These are phyloP conservation scores for Rhodophaea formosa DNA, from an alignment of 2,888 invertebrate genomes.

Conservation along the genomic window DNA sequence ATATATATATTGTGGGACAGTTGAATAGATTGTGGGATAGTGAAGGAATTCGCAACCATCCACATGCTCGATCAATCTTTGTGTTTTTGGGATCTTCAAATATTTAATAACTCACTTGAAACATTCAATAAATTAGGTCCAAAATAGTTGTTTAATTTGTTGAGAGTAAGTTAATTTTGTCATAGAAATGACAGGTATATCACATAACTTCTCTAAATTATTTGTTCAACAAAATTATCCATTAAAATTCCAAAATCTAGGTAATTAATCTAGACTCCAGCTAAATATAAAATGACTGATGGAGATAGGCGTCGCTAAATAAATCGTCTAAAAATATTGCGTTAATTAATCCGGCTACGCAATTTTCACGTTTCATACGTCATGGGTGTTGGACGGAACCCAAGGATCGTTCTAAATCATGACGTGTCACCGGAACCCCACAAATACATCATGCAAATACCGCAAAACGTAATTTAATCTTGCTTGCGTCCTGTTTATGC, in stretches of 20 bases:
- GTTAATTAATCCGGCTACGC: conserved; percentile 3
- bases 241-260: background rate
- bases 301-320: conserved; percentile 2
- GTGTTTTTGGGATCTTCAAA: too few species aligned
- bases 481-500: conserved; percentile 31
- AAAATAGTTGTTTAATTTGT: too few species aligned
- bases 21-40: too few species aligned
- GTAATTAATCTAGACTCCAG: conserved; percentile 9
- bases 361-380: conserved; percentile 2
- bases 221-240: background rate
- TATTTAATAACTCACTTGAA: too few species aligned
- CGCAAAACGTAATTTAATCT: conserved; percentile 36
- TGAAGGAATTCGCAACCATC: too few species aligned
- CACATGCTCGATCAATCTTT: too few species aligned
- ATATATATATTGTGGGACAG: too few species aligned
- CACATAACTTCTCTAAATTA: background rate
- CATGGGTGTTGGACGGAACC: conserved; percentile 7
- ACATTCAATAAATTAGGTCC: too few species aligned
- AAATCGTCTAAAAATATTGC: conserved; percentile 15
- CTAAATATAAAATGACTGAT: conserved; percentile 13
- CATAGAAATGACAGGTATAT: background rate
- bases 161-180: too few species aligned
- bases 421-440: conserved; percentile 26
- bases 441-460: conserved; percentile 32
- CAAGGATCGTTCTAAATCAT: conserved; percentile 25